phyloP scores from a whole-genome alignment of 2,113 vertebrate genomes.

The Thinocorus orbignyianus region DNA sequence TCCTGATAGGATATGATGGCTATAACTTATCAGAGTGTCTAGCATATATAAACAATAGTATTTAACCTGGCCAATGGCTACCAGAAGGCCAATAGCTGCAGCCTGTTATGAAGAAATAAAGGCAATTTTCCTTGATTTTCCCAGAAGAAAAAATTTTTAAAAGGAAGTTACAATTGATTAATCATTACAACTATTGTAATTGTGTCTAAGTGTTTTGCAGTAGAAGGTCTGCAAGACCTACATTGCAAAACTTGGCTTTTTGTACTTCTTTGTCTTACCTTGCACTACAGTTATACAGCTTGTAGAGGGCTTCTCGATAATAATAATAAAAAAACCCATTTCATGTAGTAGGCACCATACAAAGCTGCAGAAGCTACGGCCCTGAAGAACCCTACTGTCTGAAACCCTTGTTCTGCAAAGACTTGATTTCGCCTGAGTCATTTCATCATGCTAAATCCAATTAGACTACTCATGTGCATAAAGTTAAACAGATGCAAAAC shows the following conservation, averaged over 20 bases:
- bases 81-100: not conserved
- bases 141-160: rapidly evolving
- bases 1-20: not conserved
- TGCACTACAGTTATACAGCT: not conserved
- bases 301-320: not conserved
- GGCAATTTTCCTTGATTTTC: not conserved
- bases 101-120: not conserved
- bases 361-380: not conserved
- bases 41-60: not conserved
- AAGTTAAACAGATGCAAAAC: slow-evolving; percentile 60
- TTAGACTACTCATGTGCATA: slow-evolving; percentile 42
- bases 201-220: not conserved
- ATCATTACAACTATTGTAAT: not conserved
- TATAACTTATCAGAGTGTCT: not conserved
- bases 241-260: not conserved
- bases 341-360: not conserved
- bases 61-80: not conserved
- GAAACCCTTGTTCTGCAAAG: slow-evolving; percentile 12
- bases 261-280: not conserved
- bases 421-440: not conserved
- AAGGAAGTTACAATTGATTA: not conserved
- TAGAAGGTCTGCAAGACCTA: not conserved
- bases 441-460: slow-evolving; percentile 42
- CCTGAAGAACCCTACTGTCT: not conserved
- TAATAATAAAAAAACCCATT: slow-evolving; percentile 1